A percentile compares a stretch with the other conserved stretches of the same genome.
Conservation (phyloP, 2,888 invertebrate species). For the Rhorus exstirpatorius region DNA sequence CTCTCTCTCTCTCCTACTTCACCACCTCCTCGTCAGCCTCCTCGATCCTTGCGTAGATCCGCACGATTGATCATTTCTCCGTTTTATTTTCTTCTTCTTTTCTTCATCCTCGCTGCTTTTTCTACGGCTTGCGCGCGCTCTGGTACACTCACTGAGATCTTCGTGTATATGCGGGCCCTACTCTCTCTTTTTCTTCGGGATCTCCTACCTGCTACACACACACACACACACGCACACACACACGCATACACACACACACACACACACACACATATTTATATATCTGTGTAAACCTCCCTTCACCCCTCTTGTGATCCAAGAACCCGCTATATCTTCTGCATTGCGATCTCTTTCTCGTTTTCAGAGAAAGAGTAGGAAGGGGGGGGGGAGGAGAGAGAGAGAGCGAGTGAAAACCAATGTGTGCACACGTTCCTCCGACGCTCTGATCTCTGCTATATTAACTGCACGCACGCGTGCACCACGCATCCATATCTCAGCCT, state of each 20-base stretch:
- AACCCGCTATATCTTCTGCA: conserved; percentile 22
- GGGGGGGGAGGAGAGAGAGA: conserved; percentile 15
- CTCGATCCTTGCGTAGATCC: conserved; percentile 70
- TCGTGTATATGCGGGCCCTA: conserved; percentile 28
- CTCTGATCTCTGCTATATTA: conserved; percentile 63
- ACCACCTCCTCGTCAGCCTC: conserved; percentile 66
- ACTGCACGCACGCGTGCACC: conserved; percentile 72
- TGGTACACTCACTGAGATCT: conserved; percentile 31
- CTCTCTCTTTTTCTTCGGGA: conserved; percentile 51
- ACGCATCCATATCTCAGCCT: conserved; percentile 62
- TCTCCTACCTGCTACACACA: conserved; percentile 34
- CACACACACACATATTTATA: neutral
- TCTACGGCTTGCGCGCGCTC: conserved; percentile 47
- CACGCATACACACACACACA: neutral
- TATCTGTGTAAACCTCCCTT: neutral
- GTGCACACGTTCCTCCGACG: conserved; percentile 66
- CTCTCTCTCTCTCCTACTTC: too few species aligned
- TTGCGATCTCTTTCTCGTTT: conserved; percentile 43
- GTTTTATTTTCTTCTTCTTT: conserved; percentile 47
- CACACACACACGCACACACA: too few species aligned
- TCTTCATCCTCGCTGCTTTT: conserved; percentile 35
- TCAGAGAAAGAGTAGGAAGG: conserved; percentile 11
- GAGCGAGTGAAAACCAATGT: conserved; percentile 63
- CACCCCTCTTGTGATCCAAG: conserved; percentile 18
- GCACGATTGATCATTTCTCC: conserved; percentile 68